Base-by-base conservation (phyloP, 2,888 invertebrate species). In the Drosophila pseudotakahashii region DNA sequence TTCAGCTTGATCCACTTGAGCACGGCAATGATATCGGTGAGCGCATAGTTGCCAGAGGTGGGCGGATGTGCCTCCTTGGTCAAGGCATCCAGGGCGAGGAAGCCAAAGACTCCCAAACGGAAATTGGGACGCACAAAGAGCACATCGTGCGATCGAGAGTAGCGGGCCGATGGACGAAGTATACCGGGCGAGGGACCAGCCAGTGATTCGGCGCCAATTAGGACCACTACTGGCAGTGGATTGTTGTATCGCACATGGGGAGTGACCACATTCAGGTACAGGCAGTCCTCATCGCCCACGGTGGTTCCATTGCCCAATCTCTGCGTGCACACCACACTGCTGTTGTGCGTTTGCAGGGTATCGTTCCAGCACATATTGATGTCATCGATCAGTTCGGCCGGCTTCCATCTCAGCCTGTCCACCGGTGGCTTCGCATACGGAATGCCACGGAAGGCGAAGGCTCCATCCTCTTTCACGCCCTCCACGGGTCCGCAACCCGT, bases 81-180 rank as follows among this genome's bases (percentile, higher is more conserved):
- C 1, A 97, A 92, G 2, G 94, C 93, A 63, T 95, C 95, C 6
- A 95, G 92, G 0, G 98, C 95, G 52, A 98, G 93, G 90, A 98
- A 98, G 4, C 98, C 98, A 61, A 96, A 93, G 52, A 95, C 94
- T 0, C 95, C 96, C 68, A 96, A 92, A 81, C 98, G 94, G 92
- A 97, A 97, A 89, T 97, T 97, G 4, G 97, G 97, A 71, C 96
- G 94, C 2, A 98, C 97, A 89, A 97, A 96, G 7, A 98, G 95
- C 2, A 97, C 95, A 89, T 97, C 96, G 68, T 95, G 94, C 3
- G 95, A 94, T 50, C 95, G 94, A 0, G 97, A 95, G 73, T 97
- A 94, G 44, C 95, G 93, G 0, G 96, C 94, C 0, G 96, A 96
- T 0, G 97, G 97, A 76, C 95, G 94, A 79, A 93, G 92, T 69